Conservation (phyloP, 2,113 vertebrate species). For the Hypocryptadius cinnamomeus region DNA sequence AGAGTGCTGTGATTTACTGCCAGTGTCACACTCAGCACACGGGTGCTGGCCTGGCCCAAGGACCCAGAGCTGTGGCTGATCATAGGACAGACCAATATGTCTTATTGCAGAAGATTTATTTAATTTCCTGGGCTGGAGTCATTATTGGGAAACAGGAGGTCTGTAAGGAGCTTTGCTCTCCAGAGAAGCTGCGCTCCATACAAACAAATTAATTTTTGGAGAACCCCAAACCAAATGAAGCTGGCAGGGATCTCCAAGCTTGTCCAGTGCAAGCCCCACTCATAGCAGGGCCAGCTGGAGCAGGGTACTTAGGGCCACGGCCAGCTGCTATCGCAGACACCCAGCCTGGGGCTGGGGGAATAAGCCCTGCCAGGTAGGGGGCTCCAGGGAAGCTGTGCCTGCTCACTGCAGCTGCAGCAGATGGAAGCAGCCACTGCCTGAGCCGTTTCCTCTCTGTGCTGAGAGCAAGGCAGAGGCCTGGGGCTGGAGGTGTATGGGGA, state of each 20-base stretch:
- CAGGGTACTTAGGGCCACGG: fast-evolving
- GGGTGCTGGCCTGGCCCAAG: background rate
- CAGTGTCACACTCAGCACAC: background rate
- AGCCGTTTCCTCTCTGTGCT: background rate
- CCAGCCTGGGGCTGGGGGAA: background rate
- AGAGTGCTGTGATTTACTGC: background rate
- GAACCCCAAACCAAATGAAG: background rate
- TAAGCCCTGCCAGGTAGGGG: background rate
- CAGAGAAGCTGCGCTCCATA: background rate
- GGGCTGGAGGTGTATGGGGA: background rate
- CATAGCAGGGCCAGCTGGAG: background rate
- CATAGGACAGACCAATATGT: background rate
- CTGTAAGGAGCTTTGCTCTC: background rate
- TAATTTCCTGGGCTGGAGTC: background rate
- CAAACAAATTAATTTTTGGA: background rate
- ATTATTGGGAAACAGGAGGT: background rate
- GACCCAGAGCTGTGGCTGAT: background rate
- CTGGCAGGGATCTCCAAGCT: background rate
- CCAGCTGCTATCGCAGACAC: background rate
- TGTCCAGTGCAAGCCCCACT: background rate
- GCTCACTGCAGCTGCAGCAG: background rate
- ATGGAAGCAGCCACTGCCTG: background rate
- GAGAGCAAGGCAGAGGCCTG: background rate
- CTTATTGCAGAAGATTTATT: background rate
- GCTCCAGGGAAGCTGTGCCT: background rate